Evolutionary conservation across 2,888 invertebrate species (phyloP).

Genomic region (Dione juno): DNA sequence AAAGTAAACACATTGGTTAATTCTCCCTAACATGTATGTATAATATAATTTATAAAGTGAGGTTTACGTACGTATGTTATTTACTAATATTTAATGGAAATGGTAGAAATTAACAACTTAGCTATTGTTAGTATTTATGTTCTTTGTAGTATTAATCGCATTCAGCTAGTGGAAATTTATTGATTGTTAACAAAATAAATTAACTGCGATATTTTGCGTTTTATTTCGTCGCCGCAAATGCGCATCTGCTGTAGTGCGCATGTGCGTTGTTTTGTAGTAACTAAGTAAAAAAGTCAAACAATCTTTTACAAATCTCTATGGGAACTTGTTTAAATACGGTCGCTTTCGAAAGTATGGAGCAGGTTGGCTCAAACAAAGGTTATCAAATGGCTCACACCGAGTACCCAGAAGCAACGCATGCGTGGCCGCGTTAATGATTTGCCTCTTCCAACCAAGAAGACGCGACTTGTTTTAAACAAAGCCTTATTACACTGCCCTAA

Average conservation of each 20-base stretch:
- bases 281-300: conserved; percentile 27
- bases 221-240: conserved; percentile 2
- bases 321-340: conserved; percentile 24
- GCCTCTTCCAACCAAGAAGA: conserved; percentile 26
- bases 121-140: background rate
- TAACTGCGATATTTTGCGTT: background rate
- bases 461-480: conserved; percentile 31
- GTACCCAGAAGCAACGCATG: conserved; percentile 44
- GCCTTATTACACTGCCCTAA: conserved; percentile 39
- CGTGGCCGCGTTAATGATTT: conserved; percentile 44
- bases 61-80: background rate
- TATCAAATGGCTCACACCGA: conserved; percentile 38
- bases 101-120: background rate
- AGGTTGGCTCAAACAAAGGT: conserved; percentile 37
- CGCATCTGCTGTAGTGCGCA: conserved; percentile 19
- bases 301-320: conserved; percentile 23
- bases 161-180: background rate
- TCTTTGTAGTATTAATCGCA: background rate
- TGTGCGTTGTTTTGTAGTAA: conserved; percentile 16
- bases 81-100: background rate
- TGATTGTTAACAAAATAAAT: conserved; percentile 15
- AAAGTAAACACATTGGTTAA: conserved; percentile 67
- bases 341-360: conserved; percentile 17
- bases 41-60: background rate
- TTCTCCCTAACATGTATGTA: conserved; percentile 35